A percentile compares a stretch with the other conserved stretches of the same genome.
Conservation (phyloP, 2,888 invertebrate species). For the Glomeris marginata region DNA sequence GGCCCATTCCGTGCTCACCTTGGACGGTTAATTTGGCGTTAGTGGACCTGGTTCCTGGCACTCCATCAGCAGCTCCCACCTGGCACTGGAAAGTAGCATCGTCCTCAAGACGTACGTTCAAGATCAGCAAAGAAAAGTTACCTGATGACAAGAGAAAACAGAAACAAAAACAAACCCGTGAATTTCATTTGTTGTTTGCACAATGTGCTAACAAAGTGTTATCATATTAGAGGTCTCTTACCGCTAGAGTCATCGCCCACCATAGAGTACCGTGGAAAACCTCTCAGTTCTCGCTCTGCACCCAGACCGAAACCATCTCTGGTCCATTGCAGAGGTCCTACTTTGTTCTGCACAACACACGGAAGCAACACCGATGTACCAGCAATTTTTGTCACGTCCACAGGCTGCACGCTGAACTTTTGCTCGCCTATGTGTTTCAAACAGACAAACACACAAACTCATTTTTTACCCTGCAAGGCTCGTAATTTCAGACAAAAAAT, state of each 20-base stretch:
- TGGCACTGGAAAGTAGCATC: slow-evolving; percentile 91
- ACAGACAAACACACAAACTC: slow-evolving; percentile 10
- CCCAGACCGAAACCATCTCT: slow-evolving; percentile 93
- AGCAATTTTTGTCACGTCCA: slow-evolving; percentile 75
- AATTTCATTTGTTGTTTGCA: neutral
- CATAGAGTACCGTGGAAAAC: slow-evolving; percentile 89
- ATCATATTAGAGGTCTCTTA: slow-evolving; percentile 25
- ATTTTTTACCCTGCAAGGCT: too few species aligned
- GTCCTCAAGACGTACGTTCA: slow-evolving; percentile 77
- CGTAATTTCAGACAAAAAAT: too few species aligned
- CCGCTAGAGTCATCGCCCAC: slow-evolving; percentile 92
- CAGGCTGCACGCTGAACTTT: slow-evolving; percentile 81
- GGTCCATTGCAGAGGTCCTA: slow-evolving; percentile 89
- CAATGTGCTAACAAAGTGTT: too few species aligned
- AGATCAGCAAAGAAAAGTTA: slow-evolving; percentile 81
- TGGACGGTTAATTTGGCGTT: slow-evolving; percentile 72
- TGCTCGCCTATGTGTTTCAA: slow-evolving; percentile 42
- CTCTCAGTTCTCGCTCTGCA: slow-evolving; percentile 71
- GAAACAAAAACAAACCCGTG: slow-evolving; percentile 4
- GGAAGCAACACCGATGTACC: slow-evolving; percentile 61
- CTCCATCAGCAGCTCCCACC: slow-evolving; percentile 59
- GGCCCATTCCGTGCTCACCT: slow-evolving; percentile 17
- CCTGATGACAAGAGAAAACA: slow-evolving; percentile 39
- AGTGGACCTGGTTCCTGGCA: slow-evolving; percentile 59
- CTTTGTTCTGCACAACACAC: slow-evolving; percentile 73